A percentile compares a stretch with the other conserved stretches of the same genome.
phyloP scores from a whole-genome alignment of 2,797 vertebrate genomes.

The Eulemur albifrons region DNA sequence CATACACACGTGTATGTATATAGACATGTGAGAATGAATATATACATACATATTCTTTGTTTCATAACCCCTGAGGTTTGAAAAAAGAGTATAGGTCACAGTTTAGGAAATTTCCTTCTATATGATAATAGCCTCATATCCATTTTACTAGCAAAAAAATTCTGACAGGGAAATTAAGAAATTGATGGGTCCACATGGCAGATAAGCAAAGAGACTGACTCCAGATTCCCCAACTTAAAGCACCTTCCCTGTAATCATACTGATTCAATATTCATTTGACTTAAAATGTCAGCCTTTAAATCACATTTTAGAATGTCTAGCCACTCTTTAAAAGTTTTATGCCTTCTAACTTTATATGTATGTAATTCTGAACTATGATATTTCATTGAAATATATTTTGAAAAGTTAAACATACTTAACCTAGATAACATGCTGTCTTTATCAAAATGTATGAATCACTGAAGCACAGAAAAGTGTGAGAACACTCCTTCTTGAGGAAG shows the following conservation, averaged over 20 bases:
- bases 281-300: neutral
- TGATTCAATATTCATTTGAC: neutral
- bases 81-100: neutral
- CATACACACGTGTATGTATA: rapidly evolving
- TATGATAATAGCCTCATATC: neutral
- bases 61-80: neutral
- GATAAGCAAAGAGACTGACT: neutral
- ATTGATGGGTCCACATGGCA: neutral
- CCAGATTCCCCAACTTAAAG: neutral
- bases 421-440: neutral
- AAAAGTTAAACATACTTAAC: neutral
- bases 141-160: neutral
- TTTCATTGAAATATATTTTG: neutral
- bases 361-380: neutral
- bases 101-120: neutral
- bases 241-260: neutral
- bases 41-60: neutral
- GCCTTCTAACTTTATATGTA: neutral
- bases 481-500: neutral
- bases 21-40: no score
- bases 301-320: neutral
- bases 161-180: neutral
- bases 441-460: neutral
- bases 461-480: neutral
- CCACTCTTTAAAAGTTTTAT: neutral